Base-by-base conservation (phyloP, 2,888 invertebrate species). In the Drosophila ezoana region DNA sequence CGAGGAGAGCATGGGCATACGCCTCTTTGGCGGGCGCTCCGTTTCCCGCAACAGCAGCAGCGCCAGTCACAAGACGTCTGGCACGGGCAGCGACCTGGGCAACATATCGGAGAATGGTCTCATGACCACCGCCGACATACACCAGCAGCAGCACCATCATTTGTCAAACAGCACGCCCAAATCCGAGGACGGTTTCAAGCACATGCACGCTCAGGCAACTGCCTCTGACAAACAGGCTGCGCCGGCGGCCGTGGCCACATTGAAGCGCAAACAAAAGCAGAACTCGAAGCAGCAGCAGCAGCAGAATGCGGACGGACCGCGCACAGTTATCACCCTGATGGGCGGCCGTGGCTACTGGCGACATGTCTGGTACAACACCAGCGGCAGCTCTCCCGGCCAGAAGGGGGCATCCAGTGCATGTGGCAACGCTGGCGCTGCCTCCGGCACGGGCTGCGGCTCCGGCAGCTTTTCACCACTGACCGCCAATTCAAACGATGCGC, bases 311-410 rank as follows among this genome's bases (percentile, higher is more conserved):
- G 91, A 94, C 83, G 93, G 94, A 70, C 91, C 96, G 75, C 93
- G 96, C 68, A 97, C 97, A 0, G 95, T 97, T 28, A 94, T 98
- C 44, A 97, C 97, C 0, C 92, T 98, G 54, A 96, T 97, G 94
- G 98, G 97, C 0, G 98, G 98, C 2, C 94, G 97, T 11, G 98
- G 98, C 3, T 98, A 98, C 90, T 96, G 97, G 95, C 93, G 96
- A 60, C 96, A 96, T 87, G 94, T 95, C 16, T 94, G 95, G 87
- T 94, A 95, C 90, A 91, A 90, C 56, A 65, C 59, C 45, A 90
- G 77, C 53, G 68, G 87, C 23, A 84, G 72, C 11, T 91, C 92
- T 73, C 93, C 81, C n/a, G 62, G 73, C 4, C 87, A 81, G 49
- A 84, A 87, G 58, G 44, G 53, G 23, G 56, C 53, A 9, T 47